Conservation (phyloP, 2,888 invertebrate species). For the Timandra comae region DNA sequence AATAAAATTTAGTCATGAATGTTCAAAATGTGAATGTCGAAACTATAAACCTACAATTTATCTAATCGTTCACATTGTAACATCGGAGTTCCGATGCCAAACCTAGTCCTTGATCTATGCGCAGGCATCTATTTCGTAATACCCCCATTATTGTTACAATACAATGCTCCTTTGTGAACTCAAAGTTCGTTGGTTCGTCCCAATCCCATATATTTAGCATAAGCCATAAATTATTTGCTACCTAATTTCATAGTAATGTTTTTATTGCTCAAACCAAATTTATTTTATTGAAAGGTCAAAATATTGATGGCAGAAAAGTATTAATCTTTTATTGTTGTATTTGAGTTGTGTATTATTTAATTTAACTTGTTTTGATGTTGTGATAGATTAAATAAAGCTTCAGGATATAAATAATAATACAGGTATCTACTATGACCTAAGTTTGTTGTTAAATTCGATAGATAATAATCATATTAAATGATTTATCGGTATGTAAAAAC, state of each 20-base stretch:
- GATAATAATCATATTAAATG: too few species aligned
- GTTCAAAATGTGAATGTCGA: conserved; percentile 19
- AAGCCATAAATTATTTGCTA: conserved; percentile 17
- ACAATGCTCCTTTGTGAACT: conserved; percentile 39
- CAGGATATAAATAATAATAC: too few species aligned
- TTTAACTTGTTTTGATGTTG: too few species aligned
- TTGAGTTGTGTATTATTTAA: too few species aligned
- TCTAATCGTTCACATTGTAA: conserved; percentile 51
- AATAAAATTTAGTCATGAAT: conserved; percentile 3
- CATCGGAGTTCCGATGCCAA: conserved; percentile 41
- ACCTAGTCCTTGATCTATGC: conserved; percentile 67
- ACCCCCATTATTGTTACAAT: conserved; percentile 44
- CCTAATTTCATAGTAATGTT: conserved; percentile 29
- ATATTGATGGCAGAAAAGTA: background rate
- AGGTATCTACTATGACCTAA: too few species aligned
- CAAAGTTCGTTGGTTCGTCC: conserved; percentile 46
- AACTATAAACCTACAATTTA: conserved; percentile 30
- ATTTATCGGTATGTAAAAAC: too few species aligned
- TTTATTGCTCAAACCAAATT: conserved; percentile 5
- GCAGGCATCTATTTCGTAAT: conserved; percentile 52
- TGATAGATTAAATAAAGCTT: too few species aligned
- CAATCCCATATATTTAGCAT: too few species aligned
- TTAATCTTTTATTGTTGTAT: too few species aligned
- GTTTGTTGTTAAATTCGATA: too few species aligned
- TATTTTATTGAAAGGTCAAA: background rate